Percentiles rank a stretch among this genome's conserved stretches.
Conservation (phyloP, 2,797 vertebrate species). For the Sebastolobus altivelis region DNA sequence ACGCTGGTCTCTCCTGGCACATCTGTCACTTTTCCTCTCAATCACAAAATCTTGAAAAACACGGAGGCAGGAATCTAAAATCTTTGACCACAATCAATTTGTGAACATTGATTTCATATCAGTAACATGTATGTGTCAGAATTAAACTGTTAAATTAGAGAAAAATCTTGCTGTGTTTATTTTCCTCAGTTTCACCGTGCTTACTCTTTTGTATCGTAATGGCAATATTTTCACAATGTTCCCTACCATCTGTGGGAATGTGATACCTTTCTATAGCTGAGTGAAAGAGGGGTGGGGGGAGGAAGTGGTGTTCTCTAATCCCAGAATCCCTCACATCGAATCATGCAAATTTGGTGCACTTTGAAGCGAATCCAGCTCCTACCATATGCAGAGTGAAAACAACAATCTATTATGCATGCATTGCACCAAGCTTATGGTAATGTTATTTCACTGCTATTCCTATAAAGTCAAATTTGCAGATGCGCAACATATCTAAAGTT, state of each 20-base stretch:
- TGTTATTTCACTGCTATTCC: constrained; percentile 86
- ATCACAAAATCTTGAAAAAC: constrained; percentile 49
- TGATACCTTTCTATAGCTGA: constrained; percentile 89
- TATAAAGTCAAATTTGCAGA: constrained; percentile 84
- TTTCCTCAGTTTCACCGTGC: constrained; percentile 53
- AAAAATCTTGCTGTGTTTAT: constrained; percentile 37
- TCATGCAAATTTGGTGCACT: constrained; percentile 90
- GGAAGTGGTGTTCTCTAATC: constrained; percentile 87
- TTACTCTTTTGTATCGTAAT: constrained; percentile 78
- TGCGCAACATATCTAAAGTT: constrained; percentile 81
- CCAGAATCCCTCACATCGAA: constrained; percentile 90
- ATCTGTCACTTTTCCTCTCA: constrained; percentile 70
- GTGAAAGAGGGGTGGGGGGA: constrained; percentile 78
- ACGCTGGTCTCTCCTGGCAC: constrained; percentile 60
- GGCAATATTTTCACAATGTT: constrained; percentile 81
- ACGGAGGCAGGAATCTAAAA: constrained; percentile 16
- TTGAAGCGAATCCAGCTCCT: constrained; percentile 90
- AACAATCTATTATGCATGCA: constrained; percentile 92
- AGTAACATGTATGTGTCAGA: constrained; percentile 19
- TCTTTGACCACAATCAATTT: constrained; percentile 23
- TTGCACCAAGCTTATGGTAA: constrained; percentile 91
- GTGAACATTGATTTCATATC: neutral
- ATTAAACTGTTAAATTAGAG: constrained; percentile 50
- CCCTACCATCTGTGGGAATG: constrained; percentile 87
- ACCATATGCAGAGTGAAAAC: constrained; percentile 89